These are phyloP conservation scores for Aythya baeri DNA, from an alignment of 2,113 vertebrate genomes.

Conservation along the genomic window DNA sequence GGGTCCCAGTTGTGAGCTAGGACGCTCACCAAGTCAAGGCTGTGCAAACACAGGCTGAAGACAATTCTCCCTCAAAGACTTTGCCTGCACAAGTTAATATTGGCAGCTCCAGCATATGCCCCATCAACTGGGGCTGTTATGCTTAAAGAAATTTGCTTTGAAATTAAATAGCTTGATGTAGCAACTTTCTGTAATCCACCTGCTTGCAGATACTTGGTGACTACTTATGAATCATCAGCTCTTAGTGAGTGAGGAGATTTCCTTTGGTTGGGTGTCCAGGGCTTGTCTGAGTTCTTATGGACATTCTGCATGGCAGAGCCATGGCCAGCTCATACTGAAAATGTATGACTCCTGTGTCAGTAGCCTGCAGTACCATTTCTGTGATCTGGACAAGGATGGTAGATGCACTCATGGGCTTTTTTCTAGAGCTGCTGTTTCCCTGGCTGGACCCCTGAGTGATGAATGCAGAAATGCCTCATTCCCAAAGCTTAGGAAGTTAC, in stretches of 20 bases:
- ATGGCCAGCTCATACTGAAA: neutral
- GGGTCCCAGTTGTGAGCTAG: neutral
- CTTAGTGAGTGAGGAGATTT: neutral
- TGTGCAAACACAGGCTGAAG: neutral
- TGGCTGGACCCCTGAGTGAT: neutral
- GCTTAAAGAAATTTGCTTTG: neutral
- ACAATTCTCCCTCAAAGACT: neutral
- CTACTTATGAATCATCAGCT: neutral
- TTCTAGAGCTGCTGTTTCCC: neutral
- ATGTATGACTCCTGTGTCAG: neutral
- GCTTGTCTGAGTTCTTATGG: neutral
- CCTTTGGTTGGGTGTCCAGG: neutral
- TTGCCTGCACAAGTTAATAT: neutral
- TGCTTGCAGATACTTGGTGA: neutral
- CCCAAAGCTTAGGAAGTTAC: neutral
- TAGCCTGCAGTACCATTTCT: neutral
- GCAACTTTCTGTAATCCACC: neutral
- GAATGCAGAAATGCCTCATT: fast-evolving
- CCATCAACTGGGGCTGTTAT: neutral
- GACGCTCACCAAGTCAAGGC: neutral
- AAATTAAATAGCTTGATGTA: neutral
- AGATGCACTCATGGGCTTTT: neutral
- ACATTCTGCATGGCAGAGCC: neutral
- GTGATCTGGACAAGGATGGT: neutral
- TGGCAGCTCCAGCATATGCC: neutral